Evolutionary conservation across 2,797 vertebrate species (phyloP).

Genomic region (Danio kyathit): DNA sequence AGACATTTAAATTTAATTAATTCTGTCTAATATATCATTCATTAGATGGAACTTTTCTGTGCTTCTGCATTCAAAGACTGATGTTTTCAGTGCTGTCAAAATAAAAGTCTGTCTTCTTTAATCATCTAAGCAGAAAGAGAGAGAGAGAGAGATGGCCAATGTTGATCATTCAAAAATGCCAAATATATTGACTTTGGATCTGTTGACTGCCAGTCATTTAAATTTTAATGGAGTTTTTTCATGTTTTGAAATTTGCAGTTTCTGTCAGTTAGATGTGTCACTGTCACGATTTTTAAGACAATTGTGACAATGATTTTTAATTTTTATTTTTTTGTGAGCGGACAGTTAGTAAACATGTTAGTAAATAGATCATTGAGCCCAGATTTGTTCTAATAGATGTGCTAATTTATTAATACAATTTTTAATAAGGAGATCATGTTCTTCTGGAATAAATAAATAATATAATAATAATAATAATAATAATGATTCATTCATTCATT

Average conservation of each 20-base stretch:
- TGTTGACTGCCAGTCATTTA: background rate
- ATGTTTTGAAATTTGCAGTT: background rate
- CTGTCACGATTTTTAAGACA: too few relatives aligned
- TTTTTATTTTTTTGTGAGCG: too few relatives aligned
- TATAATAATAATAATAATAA: too few relatives aligned
- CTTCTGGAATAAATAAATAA: too few relatives aligned
- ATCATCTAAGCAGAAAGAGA: background rate
- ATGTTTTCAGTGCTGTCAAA: background rate
- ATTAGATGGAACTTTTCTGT: background rate
- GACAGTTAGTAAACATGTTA: too few relatives aligned
- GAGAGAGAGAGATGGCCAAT: background rate
- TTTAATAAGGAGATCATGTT: too few relatives aligned
- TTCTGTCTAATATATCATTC: background rate
- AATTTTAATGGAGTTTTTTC: background rate
- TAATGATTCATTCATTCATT: too few relatives aligned
- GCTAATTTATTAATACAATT: too few relatives aligned
- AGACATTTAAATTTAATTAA: background rate
- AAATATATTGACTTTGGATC: too few relatives aligned
- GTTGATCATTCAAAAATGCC: background rate
- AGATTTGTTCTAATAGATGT: too few relatives aligned
- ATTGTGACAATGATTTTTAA: too few relatives aligned
- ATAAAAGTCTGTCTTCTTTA: background rate
- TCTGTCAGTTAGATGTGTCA: background rate
- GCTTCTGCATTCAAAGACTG: background rate
- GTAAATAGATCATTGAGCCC: too few relatives aligned